phyloP scores from a whole-genome alignment of 92 coral and sea anemone genomes.

The Plumapathes pennacea region DNA sequence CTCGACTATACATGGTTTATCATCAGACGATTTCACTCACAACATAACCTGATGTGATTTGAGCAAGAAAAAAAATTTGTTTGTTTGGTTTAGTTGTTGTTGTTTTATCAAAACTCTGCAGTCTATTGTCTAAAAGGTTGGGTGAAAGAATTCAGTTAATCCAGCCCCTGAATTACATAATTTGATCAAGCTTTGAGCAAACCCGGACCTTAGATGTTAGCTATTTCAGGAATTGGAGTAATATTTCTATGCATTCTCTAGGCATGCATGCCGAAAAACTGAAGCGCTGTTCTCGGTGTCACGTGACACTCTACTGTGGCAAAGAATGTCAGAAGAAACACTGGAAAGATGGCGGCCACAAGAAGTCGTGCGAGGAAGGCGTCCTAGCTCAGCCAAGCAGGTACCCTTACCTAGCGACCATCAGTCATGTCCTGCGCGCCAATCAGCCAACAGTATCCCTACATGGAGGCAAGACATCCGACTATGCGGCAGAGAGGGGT shows the following conservation, averaged over 20 bases:
- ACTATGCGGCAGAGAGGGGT: slow-evolving; percentile 11
- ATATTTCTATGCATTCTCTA: background rate
- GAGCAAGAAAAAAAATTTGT: no score
- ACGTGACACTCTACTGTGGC: slow-evolving; percentile 46
- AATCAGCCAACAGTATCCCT: slow-evolving; percentile 30
- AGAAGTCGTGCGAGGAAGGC: slow-evolving; percentile 39
- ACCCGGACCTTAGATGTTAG: no score
- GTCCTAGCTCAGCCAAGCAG: slow-evolving; percentile 38
- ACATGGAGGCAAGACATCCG: slow-evolving; percentile 16
- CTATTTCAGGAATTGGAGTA: background rate
- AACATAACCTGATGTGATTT: no score
- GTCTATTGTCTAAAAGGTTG: no score
- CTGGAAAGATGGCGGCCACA: slow-evolving; percentile 53
- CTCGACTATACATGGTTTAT: no score
- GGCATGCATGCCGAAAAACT: slow-evolving; percentile 16
- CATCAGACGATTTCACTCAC: no score
- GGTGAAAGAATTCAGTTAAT: no score
- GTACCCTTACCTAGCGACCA: slow-evolving; percentile 19
- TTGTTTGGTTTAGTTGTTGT: no score
- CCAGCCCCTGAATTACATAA: no score
- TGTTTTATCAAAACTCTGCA: no score
- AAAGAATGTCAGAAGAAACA: slow-evolving; percentile 49
- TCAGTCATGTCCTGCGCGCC: slow-evolving; percentile 36
- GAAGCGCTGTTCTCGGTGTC: slow-evolving; percentile 45
- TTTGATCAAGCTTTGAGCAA: no score